Base-by-base conservation (phyloP, 1,140 invertebrate species). In the Thalassaphorura encarpata region DNA sequence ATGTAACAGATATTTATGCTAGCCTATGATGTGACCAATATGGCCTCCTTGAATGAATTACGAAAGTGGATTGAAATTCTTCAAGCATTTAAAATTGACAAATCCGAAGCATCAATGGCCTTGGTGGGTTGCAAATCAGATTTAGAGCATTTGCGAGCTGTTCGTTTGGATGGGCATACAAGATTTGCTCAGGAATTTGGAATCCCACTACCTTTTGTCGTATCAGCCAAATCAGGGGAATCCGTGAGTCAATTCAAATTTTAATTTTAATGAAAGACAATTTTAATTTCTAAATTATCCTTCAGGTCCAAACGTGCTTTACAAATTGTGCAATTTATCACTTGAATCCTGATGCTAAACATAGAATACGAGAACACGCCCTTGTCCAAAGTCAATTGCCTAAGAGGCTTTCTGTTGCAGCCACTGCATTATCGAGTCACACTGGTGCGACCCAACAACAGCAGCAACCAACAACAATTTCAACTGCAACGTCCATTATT, bases 191-290 rank as follows among this genome's bases (percentile, higher is more conserved):
- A 61, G 40, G 63, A 65, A 49, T 60, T 54, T 28, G 58, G 60
- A 27, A 62, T 65, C 43, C 60, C 56, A 6, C 42, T 65, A 15
- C 62, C 63, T 3, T 65, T 65, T 42, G 33, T 65, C 19, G 56
- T 60, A 11, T 65, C 63, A 13, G 63, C 63, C 19, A 65, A 65
- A 58, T 65, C 63, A 5, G 63, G 59, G 11, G 63, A 65, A 60
- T 62, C 60, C 5, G 62, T 64, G 33, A 58, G 52, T 31, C 52
- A 18, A 13, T 49, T 18, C 6, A 8, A 11, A 23, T 23, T 23
- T 13, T 11, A 15, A 45, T 45, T 8, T 23, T 6, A 18, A 23
- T 16, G 21, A 23, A 18, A 6, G 6, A 15, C 21, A 8, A 16
- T 45, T 8, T 21, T n/a, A 43, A 46, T 46, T 11, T 5, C 18